Evolutionary conservation across 2,888 invertebrate genomes (phyloP).

Genomic region (Tupiocoris notatus): DNA sequence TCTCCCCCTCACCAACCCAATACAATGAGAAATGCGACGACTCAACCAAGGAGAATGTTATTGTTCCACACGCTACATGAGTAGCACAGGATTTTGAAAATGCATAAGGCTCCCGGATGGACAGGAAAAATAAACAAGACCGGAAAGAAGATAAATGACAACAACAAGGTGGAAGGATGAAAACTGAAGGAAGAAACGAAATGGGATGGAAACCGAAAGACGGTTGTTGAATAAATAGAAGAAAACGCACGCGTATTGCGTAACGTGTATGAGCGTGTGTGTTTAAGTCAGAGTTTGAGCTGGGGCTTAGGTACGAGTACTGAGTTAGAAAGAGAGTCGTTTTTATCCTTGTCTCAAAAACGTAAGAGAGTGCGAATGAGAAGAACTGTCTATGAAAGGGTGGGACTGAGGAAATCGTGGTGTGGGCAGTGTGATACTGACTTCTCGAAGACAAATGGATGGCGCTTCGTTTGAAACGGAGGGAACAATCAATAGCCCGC

Average conservation of each 20-base stretch:
- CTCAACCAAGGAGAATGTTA: too few species aligned
- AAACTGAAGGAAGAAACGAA: neutral
- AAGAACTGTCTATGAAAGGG: neutral
- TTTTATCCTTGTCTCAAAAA: neutral
- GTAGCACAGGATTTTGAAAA: neutral
- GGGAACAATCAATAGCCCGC: slow-evolving; percentile 27
- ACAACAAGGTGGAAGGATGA: neutral
- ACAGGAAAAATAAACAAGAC: slow-evolving; percentile 3
- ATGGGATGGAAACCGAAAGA: neutral
- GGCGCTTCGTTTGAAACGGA: slow-evolving; percentile 20
- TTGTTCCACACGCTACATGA: too few species aligned
- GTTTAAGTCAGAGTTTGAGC: neutral
- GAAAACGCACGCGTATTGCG: neutral
- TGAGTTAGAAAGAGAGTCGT: neutral
- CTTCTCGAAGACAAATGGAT: slow-evolving; percentile 29
- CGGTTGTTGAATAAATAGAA: slow-evolving; percentile 24
- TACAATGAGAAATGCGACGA: too few species aligned
- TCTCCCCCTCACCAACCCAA: too few species aligned
- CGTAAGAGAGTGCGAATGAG: neutral
- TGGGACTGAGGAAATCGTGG: neutral
- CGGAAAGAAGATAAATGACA: slow-evolving; percentile 19
- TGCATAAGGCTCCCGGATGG: neutral
- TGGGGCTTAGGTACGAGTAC: neutral
- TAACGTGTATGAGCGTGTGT: neutral
- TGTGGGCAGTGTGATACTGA: slow-evolving; percentile 25